Evolutionary conservation across 2,797 vertebrate species (phyloP).

Genomic region (Sebastes miniatus): DNA sequence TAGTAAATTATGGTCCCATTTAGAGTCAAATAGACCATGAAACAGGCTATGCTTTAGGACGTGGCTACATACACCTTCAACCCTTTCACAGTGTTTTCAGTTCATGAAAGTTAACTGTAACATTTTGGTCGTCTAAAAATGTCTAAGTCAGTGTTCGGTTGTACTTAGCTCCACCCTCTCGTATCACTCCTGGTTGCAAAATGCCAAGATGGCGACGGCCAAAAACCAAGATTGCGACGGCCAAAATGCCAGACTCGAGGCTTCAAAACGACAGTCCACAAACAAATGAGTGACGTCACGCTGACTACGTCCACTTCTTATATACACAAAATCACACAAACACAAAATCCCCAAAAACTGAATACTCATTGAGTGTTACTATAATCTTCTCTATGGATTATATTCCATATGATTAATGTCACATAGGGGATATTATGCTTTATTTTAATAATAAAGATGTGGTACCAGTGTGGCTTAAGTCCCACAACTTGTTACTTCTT

Average conservation of each 20-base stretch:
- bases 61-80: fast-evolving
- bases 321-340: neutral
- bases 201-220: fast-evolving
- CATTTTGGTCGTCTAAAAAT: neutral
- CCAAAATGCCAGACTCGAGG: neutral
- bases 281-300: neutral
- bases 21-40: neutral
- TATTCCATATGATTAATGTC: neutral
- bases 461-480: neutral
- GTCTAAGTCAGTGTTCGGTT: neutral
- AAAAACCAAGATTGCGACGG: neutral
- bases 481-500: neutral
- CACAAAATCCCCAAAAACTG: neutral
- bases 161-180: neutral
- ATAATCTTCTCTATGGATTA: neutral
- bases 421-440: neutral
- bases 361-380: neutral
- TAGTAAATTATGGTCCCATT: too few species aligned
- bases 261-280: fast-evolving
- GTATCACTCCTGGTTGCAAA: neutral
- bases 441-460: neutral
- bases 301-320: neutral
- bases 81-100: neutral
- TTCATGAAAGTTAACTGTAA: neutral
- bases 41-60: neutral